Evolutionary conservation across 2,113 vertebrate species (phyloP).

Genomic region (Capra hircus): DNA sequence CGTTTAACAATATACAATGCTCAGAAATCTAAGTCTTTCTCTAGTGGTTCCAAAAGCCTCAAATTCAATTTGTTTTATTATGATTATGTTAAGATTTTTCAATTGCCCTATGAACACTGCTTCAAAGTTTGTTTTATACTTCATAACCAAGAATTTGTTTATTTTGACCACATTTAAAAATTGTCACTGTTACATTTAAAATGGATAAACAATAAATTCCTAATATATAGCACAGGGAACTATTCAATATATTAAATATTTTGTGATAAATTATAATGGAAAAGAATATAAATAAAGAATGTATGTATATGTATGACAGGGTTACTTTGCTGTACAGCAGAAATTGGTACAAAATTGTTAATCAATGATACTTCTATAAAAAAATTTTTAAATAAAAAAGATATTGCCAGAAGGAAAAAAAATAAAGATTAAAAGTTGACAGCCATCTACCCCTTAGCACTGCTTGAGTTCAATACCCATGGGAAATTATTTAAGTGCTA

Average conservation of each 20-base stretch:
- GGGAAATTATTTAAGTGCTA: not conserved
- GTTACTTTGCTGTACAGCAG: not conserved
- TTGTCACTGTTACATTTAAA: not conserved
- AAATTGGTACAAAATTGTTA: not conserved
- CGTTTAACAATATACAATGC: not conserved
- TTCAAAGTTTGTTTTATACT: not conserved
- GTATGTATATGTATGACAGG: not conserved
- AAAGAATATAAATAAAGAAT: not conserved
- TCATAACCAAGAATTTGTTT: not conserved
- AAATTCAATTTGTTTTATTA: not conserved
- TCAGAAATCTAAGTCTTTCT: not conserved
- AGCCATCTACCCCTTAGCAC: not conserved
- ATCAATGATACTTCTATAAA: not conserved
- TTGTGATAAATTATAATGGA: not conserved
- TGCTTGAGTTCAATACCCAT: not conserved
- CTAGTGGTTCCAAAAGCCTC: not conserved
- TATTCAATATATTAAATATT: not conserved
- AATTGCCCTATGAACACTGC: not conserved
- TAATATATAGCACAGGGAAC: not conserved
- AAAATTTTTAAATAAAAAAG: not conserved
- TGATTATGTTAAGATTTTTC: not conserved
- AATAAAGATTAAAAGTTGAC: not conserved
- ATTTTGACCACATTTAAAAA: not conserved
- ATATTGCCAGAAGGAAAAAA: not conserved
- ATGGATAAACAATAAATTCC: not conserved